A percentile compares a stretch with the other conserved stretches of the same genome.
These are phyloP conservation scores for Centropus unirufus DNA, from an alignment of 2,113 vertebrate species.

Conservation along the genomic window DNA sequence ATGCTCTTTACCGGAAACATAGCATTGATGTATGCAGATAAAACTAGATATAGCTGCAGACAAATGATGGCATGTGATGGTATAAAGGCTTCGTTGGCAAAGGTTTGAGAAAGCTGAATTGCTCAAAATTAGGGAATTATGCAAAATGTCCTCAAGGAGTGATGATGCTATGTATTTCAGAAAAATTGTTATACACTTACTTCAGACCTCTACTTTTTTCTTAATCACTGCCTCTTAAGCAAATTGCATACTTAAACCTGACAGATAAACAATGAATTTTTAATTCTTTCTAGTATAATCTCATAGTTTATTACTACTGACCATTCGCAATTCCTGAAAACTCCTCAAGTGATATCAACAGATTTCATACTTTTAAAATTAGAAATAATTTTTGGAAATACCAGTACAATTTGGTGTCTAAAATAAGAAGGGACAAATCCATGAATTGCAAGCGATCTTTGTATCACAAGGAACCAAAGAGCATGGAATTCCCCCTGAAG, in stretches of 20 bases:
- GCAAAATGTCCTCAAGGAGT: slow-evolving; percentile 14
- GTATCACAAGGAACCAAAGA: not conserved
- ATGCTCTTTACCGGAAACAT: not conserved
- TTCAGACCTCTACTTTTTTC: not conserved
- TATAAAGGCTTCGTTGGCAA: not conserved
- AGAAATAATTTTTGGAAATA: not conserved
- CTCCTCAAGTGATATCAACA: not conserved
- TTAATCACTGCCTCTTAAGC: not conserved
- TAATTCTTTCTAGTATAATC: not conserved
- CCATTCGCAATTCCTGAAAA: not conserved
- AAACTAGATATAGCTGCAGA: not conserved
- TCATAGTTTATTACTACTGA: not conserved
- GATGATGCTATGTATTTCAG: not conserved
- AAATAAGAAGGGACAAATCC: not conserved
- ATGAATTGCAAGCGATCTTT: not conserved
- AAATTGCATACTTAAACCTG: not conserved
- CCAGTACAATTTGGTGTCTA: not conserved
- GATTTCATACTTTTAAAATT: not conserved
- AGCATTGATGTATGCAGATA: not conserved
- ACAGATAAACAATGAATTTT: not conserved
- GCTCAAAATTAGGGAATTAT: slow-evolving; percentile 1
- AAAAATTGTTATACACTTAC: not conserved
- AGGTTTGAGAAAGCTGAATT: not conserved
- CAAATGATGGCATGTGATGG: not conserved
- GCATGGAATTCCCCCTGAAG: not conserved